These are phyloP conservation scores for Abrostola triplasia DNA, from an alignment of 2,888 invertebrate genomes.

Conservation along the genomic window DNA sequence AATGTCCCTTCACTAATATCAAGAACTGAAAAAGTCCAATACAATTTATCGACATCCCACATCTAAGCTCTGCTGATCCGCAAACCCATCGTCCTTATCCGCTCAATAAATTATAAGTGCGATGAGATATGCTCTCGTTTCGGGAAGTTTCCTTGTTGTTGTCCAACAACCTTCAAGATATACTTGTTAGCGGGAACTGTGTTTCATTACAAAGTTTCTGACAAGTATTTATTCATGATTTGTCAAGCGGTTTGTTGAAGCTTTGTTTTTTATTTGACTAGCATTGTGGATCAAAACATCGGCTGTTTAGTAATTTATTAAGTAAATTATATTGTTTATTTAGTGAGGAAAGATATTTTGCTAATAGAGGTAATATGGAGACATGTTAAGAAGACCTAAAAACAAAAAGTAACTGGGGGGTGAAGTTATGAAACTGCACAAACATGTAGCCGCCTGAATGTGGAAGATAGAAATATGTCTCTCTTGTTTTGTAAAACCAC, in stretches of 20 bases:
- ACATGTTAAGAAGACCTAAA: too few relatives aligned
- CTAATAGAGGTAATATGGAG: too few relatives aligned
- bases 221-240: conserved; percentile 6
- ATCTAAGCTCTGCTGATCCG: conserved; percentile 11
- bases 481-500: too few relatives aligned
- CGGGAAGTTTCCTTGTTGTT: conserved; percentile 17
- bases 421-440: too few relatives aligned
- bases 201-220: conserved; percentile 4
- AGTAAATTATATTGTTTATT: too few relatives aligned
- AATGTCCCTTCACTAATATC: not conserved
- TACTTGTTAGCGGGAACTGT: not conserved
- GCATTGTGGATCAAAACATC: not conserved
- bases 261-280: not conserved
- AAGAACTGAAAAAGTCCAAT: conserved; percentile 6
- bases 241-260: conserved; percentile 1
- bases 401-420: too few relatives aligned
- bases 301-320: too few relatives aligned
- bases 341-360: too few relatives aligned
- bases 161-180: conserved; percentile 10
- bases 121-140: conserved; percentile 12
- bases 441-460: too few relatives aligned
- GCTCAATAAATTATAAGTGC: conserved; percentile 19
- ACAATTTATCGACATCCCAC: conserved; percentile 17
- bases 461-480: too few relatives aligned
- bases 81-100: conserved; percentile 17